Conservation (phyloP, 2,797 vertebrate genomes). For the Heliangelus exortis region DNA sequence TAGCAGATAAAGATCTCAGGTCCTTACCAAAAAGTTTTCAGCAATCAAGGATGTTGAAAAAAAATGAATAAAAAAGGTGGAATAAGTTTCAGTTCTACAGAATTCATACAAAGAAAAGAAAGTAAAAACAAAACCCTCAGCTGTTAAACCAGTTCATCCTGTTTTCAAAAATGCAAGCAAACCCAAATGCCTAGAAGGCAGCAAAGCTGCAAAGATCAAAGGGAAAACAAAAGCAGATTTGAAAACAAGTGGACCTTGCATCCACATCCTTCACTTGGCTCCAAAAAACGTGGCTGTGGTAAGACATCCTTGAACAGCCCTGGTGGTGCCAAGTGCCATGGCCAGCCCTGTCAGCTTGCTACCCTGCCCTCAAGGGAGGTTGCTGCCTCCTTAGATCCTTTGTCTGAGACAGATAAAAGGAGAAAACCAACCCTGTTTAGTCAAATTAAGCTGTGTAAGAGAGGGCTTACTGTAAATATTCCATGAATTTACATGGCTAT, state of each 20-base stretch:
- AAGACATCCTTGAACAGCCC: background rate
- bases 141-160: background rate
- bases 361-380: background rate
- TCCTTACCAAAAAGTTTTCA: background rate
- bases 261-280: background rate
- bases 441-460: background rate
- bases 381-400: constrained; percentile 4
- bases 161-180: background rate
- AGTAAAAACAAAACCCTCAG: background rate
- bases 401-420: background rate
- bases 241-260: background rate
- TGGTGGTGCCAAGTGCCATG: background rate
- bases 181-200: background rate
- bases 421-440: background rate
- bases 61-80: background rate
- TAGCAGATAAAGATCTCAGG: background rate
- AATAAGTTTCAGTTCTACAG: background rate
- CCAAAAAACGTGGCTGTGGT: background rate
- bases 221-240: background rate
- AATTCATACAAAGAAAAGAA: background rate
- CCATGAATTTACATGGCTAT: background rate
- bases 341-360: background rate
- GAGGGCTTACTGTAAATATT: background rate
- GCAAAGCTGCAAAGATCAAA: constrained; percentile 17
- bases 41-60: background rate